Evolutionary conservation across 2,888 invertebrate species (phyloP).

Genomic region (Agonopterix subpropinquella): DNA sequence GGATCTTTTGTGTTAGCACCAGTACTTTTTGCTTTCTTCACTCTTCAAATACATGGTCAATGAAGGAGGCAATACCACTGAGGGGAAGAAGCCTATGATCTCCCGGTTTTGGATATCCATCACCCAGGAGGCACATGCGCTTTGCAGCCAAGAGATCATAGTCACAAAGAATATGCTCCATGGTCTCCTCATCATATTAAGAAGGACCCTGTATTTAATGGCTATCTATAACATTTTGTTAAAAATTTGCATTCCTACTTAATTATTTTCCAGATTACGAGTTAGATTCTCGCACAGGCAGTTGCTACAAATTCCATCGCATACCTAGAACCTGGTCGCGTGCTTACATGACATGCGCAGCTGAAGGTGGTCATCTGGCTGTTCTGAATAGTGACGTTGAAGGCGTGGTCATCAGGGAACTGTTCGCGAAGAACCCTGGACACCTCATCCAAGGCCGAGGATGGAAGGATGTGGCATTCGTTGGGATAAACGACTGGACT

Average conservation of each 20-base stretch:
- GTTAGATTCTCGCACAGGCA: conserved; percentile 16
- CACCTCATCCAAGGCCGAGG: conserved; percentile 5
- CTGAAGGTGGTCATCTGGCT: conserved; percentile 22
- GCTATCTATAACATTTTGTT: too few species aligned
- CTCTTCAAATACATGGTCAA: too few species aligned
- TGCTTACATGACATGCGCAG: conserved; percentile 18
- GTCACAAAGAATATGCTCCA: too few species aligned
- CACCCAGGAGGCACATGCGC: too few species aligned
- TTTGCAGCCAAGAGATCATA: too few species aligned
- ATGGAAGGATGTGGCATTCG: conserved; percentile 13
- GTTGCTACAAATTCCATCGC: conserved; percentile 25
- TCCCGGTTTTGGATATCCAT: too few species aligned
- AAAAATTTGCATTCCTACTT: not conserved
- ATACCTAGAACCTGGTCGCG: conserved; percentile 14
- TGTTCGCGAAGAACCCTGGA: conserved; percentile 13
- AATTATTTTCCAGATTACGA: conserved; percentile 1
- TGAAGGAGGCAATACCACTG: too few species aligned
- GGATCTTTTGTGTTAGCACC: too few species aligned
- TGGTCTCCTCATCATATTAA: too few species aligned
- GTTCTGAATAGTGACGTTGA: conserved; percentile 22
- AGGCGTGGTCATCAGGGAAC: conserved; percentile 17
- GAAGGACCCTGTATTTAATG: too few species aligned
- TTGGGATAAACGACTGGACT: conserved; percentile 27
- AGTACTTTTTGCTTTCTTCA: too few species aligned
- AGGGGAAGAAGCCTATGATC: too few species aligned